A percentile compares a stretch with the other conserved stretches of the same genome.
Conservation (phyloP, 2,888 invertebrate genomes). For the Eilema sororculum region DNA sequence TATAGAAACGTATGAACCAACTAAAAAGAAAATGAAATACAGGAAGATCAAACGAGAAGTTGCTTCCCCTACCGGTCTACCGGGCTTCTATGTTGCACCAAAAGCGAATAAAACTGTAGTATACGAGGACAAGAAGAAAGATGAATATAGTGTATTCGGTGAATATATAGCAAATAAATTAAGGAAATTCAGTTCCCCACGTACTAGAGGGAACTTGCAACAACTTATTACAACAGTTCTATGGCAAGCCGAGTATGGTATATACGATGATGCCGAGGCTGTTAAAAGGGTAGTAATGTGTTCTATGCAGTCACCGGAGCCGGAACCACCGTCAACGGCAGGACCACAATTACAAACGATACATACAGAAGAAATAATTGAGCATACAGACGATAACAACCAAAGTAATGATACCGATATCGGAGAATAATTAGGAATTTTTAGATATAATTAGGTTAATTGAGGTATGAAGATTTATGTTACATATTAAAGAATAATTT, state of each 20-base stretch:
- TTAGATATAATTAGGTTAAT: slow-evolving; percentile 24
- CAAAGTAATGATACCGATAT: slow-evolving; percentile 49
- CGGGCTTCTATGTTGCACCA: slow-evolving; percentile 57
- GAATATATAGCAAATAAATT: slow-evolving; percentile 81
- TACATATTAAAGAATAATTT: neutral
- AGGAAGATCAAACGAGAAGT: slow-evolving; percentile 76
- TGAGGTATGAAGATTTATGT: slow-evolving; percentile 22
- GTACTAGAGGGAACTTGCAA: slow-evolving; percentile 76
- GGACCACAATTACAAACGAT: slow-evolving; percentile 41
- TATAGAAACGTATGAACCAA: slow-evolving; percentile 69
- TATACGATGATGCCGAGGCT: slow-evolving; percentile 76
- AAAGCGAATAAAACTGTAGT: slow-evolving; percentile 54
- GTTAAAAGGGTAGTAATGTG: slow-evolving; percentile 74
- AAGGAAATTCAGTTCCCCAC: slow-evolving; percentile 70
- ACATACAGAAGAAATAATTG: slow-evolving; percentile 49
- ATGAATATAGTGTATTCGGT: slow-evolving; percentile 79
- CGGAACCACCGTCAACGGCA: slow-evolving; percentile 10
- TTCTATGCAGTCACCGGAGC: slow-evolving; percentile 56
- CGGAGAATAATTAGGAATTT: slow-evolving; percentile 30
- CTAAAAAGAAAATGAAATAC: slow-evolving; percentile 65
- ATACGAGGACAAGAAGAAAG: slow-evolving; percentile 60
- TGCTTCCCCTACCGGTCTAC: slow-evolving; percentile 62
- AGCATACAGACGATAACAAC: slow-evolving; percentile 39
- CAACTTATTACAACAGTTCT: slow-evolving; percentile 80
- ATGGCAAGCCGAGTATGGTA: slow-evolving; percentile 82